Evolutionary conservation across 2,113 vertebrate genomes (phyloP), one percentile per base, ranked within the genome.

Genomic region (Orcinus orca): DNA sequence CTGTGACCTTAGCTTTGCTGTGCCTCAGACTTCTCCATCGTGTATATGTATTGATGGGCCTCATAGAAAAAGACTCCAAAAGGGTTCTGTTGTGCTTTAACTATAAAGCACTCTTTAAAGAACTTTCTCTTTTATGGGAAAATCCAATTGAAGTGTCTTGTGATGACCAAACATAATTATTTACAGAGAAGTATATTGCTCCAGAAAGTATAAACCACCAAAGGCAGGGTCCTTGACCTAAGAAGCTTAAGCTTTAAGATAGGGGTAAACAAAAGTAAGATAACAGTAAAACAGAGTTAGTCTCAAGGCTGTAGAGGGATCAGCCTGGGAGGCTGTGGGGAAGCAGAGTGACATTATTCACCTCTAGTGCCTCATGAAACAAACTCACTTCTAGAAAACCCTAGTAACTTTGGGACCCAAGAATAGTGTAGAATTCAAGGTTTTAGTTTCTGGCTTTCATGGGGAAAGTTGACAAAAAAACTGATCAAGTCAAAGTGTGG

Each of bases 221-320:
- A 93, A 84, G 95, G 77, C 95, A 95, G 74, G 63, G 88, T 89
- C 62, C 95, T 97, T 96, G 95, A 95, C 96, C 97, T 90, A 79
- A 97, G 91, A 70, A 96, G 77, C 89, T 97, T 97, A 97, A 84
- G 79, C 26, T 87, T 80, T 92, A 97, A 96, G 92, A 96, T 50
- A 88, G 77, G 18, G 12, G 63, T 97, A 97, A 96, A 97, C 95
- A 97, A 92, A 80, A 7, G 74, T 63, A 86, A 96, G 93, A 89
- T 98, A 97, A 89, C 82, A 67, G 31, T 84, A 86, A 95, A 96
- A 94, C 38, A 90, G 26, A 67, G 41, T 90, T 47, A 33, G 8
- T 97, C 96, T 92, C 70, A 44, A 36, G 63, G 18, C 73, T 65
- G 10, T 41, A 29, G 58, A 91, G n/a, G 4, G 11, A 67, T 87